Evolutionary conservation across 2,797 vertebrate species (phyloP).

Genomic region (Ptychobarbus kaznakovi): DNA sequence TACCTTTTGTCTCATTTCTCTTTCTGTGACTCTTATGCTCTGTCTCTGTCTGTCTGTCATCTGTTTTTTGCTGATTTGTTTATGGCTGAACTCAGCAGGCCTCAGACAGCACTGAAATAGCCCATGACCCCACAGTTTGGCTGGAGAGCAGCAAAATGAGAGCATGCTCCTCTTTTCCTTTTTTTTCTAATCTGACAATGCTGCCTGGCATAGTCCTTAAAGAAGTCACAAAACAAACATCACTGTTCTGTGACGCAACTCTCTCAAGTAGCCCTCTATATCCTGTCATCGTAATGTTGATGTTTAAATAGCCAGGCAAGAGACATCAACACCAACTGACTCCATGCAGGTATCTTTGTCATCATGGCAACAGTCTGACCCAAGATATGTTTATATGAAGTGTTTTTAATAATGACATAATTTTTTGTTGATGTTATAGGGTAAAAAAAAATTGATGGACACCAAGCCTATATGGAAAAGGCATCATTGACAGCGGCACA

Average conservation of each 20-base stretch:
- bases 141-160: conserved; percentile 38
- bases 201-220: background rate
- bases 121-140: conserved; percentile 45
- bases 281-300: background rate
- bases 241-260: conserved; percentile 1
- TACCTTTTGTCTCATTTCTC: background rate
- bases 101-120: conserved; percentile 43
- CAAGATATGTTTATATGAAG: background rate
- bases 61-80: conserved; percentile 35
- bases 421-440: background rate
- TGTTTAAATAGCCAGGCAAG: conserved; percentile 38
- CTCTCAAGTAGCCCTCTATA: background rate
- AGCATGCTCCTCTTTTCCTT: conserved; percentile 40
- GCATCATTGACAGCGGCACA: conserved; percentile 8
- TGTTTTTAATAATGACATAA: background rate
- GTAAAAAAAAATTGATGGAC: conserved; percentile 16
- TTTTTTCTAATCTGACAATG: background rate
- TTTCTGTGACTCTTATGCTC: background rate
- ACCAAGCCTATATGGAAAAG: background rate
- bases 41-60: background rate
- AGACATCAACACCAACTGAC: conserved; percentile 21
- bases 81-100: conserved; percentile 33
- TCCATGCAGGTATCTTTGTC: conserved; percentile 1
- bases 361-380: background rate
- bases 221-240: conserved; percentile 15